A percentile compares a stretch with the other conserved stretches of the same genome.
These are phyloP conservation scores for Drosophila paramelanica DNA, from an alignment of 2,888 invertebrate species.

Conservation along the genomic window DNA sequence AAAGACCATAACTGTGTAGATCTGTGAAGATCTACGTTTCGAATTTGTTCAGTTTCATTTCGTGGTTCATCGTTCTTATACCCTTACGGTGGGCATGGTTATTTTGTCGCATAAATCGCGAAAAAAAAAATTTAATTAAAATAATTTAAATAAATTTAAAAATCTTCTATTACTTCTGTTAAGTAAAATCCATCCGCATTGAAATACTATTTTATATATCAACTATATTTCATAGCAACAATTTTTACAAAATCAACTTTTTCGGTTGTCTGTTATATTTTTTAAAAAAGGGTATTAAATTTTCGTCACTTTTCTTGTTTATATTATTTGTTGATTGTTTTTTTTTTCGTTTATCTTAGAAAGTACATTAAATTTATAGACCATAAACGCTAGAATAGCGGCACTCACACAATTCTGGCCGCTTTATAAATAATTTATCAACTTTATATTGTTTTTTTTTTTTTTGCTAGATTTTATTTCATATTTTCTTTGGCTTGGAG, in stretches of 20 bases:
- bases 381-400: conserved; percentile 67
- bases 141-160: too few species aligned
- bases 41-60: conserved; percentile 9
- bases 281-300: conserved; percentile 1
- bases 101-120: not conserved
- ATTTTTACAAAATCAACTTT: too few species aligned
- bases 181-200: not conserved
- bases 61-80: conserved; percentile 1
- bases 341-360: conserved; percentile 43
- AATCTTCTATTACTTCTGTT: not conserved
- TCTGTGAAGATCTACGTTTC: conserved; percentile 20
- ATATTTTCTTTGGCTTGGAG: conserved; percentile 7
- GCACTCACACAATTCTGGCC: conserved; percentile 26
- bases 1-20: conserved; percentile 12
- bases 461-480: conserved; percentile 14
- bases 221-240: not conserved
- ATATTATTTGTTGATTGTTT: conserved; percentile 32
- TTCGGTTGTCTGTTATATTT: too few species aligned
- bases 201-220: not conserved
- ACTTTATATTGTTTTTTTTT: conserved; percentile 52
- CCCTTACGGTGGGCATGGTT: not conserved
- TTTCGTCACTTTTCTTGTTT: conserved; percentile 7
- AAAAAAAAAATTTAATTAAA: too few species aligned
- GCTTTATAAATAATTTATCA: conserved; percentile 76
- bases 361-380: conserved; percentile 72